A percentile compares a stretch with the other conserved stretches of the same genome.
phyloP scores from a whole-genome alignment of 2,888 invertebrate genomes.

The Choristoneura rosaceana region DNA sequence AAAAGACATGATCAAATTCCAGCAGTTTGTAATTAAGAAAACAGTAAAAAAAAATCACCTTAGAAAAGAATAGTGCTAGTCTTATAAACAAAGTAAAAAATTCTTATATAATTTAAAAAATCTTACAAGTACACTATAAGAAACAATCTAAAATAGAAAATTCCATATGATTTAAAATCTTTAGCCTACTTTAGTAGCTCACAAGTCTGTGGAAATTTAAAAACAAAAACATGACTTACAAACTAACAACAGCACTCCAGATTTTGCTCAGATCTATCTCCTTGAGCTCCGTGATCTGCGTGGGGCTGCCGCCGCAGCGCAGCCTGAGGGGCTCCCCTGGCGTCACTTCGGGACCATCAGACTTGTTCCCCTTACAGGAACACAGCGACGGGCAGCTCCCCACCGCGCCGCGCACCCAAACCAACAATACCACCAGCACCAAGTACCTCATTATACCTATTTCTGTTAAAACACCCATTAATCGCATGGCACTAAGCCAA shows the following conservation, averaged over 20 bases:
- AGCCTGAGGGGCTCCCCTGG: conserved; percentile 86
- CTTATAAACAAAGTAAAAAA: no score
- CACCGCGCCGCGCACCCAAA: conserved; percentile 58
- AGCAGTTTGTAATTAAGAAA: no score
- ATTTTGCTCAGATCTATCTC: conserved; percentile 87
- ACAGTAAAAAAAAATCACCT: no score
- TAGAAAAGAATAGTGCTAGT: no score
- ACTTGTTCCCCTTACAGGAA: conserved; percentile 85
- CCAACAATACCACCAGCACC: conserved; percentile 62
- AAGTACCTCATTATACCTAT: conserved; percentile 68
- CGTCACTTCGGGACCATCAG: conserved; percentile 78
- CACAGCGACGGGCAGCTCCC: conserved; percentile 82
- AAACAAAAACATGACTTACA: conserved; percentile 81
- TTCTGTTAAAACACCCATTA: conserved; percentile 70
- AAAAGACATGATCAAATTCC: no score
- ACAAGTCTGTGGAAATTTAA: background rate
- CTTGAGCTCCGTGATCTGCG: conserved; percentile 85
- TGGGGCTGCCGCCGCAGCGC: conserved; percentile 86
- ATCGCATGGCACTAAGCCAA: conserved; percentile 82
- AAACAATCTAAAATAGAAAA: background rate
- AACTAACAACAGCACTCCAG: conserved; percentile 86
- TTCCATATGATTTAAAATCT: background rate
- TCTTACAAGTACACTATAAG: background rate
- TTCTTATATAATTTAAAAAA: background rate
- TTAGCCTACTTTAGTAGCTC: background rate